Base-by-base conservation (phyloP, 2,797 vertebrate genomes). In the Hippopotamyrus pictus region DNA sequence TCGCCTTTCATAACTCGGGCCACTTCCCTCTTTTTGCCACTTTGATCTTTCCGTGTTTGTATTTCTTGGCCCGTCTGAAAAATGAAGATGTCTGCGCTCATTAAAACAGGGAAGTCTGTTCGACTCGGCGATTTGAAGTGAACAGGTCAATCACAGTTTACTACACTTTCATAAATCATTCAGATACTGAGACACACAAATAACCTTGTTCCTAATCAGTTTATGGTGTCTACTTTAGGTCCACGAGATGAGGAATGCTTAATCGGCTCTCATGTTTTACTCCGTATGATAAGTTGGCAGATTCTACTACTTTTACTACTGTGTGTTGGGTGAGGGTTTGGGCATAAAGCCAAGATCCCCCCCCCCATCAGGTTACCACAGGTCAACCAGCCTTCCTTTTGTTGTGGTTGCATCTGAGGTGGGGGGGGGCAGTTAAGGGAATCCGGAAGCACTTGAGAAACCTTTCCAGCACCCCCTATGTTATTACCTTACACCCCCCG, bases 281-380 rank as follows among this genome's bases (percentile, higher is more conserved):
- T 44, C 19, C n/a, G 87, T 91, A 88, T 90, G 90, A 84, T 91
- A 93, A 92, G 90, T 92, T 90, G 92, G 88, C 90, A 92, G 92
- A 73, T 57, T 57, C 86, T 62, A 69, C 91, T 90, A 90, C 65
- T 44, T 41, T 57, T 17, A 76, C 69, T 14, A 76, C 14, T 44
- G 33, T 79, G 73, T 41, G 17, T 76, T 19, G 5, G 69, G 41
- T 48, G n/a, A 46, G n/a, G 48, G 37, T 84, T 50, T 84, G 9
- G 48, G 48, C 6, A 11, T 46, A 46, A 2, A 25, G 82, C 82
- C 48, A 46, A 17, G 8, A 7, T 11, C 44, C 51, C 51, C 12
- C 17, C 2, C 62, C 82, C 59, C 82, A 84, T 46, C 53, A 57
- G 88, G n/a, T 84, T 83, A 48, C 59, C 6, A n/a, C 69, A 53